Base-by-base conservation (phyloP, 2,888 invertebrate species). In the Microctonus brassicae region DNA sequence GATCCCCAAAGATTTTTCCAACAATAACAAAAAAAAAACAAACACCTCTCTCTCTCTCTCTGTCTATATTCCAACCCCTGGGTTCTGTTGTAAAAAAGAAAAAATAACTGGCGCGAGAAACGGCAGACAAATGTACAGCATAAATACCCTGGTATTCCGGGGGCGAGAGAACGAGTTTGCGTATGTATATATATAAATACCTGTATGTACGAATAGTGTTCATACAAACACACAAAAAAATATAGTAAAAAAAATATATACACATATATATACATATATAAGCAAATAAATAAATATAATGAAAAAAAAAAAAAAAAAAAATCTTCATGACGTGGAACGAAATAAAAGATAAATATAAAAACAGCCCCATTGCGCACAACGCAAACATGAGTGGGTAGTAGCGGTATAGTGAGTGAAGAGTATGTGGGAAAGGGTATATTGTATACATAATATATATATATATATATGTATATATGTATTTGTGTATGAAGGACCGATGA, bases 261-360 rank as follows among this genome's bases (percentile, higher is more conserved):
- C 34, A 57, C n/a, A n/a, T 20, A 34, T 17, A 34, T 13, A 26
- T 29, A 29, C 7, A 26, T 13, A 9, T 20, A 13, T 29, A 52
- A 24, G 34, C 9, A 52, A 22, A 47, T 33, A 36, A 36, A 65
- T 42, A 39, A 42, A 52, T 55, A 69, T 34, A 62, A n/a, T n/a
- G n/a, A n/a, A n/a, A n/a, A n/a, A n/a, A n/a, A n/a, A n/a, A n/a
- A n/a, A 69, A 69, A 62, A 68, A 47, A 34, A 62, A 52, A 69
- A 69, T 68, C 66, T 69, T 73, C 78, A 53, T 75, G 75, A 76
- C 76, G 73, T 53, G 65, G 42, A 34, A 39, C 47, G 42, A 73
- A 76, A 79, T 78, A 79, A 79, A 77, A 77, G 67, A 74, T 65
- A 72, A 69, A 73, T 68, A 47, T 20, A 36, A 57, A 67, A 57